Percentiles rank a stretch among this genome's conserved stretches.
Evolutionary conservation across 1,140 invertebrate species (phyloP).

Genomic region (Araneus ventricosus): DNA sequence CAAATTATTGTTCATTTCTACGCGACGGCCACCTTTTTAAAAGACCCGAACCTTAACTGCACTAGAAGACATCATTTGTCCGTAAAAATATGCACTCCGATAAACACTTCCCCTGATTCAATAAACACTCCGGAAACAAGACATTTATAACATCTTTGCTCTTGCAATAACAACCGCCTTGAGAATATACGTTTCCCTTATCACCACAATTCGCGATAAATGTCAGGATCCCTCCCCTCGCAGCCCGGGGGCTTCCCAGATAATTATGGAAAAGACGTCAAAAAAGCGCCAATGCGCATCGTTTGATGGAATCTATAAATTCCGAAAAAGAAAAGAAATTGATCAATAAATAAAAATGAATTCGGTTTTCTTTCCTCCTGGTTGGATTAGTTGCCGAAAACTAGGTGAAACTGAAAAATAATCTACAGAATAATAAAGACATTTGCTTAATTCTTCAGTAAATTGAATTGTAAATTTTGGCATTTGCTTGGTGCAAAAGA

Average conservation of each 20-base stretch:
- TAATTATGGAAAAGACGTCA: conserved; percentile 21
- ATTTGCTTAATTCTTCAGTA: no score
- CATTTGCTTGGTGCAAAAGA: no score
- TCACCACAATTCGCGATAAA: conserved; percentile 20
- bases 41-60: not conserved
- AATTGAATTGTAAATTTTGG: no score
- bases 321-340: not conserved
- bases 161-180: not conserved
- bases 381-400: no score
- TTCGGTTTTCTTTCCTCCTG: no score
- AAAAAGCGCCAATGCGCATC: not conserved
- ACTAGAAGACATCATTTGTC: not conserved
- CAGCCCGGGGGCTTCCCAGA: not conserved
- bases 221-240: not conserved
- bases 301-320: conserved; percentile 10
- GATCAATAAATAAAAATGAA: no score
- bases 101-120: not conserved
- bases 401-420: no score
- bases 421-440: no score
- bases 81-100: not conserved
- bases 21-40: not conserved
- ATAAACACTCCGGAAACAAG: conserved; percentile 5
- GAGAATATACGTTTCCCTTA: not conserved
- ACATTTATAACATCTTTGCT: not conserved
- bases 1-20: no score